Conservation (phyloP, 1,140 invertebrate genomes). For the Drosophila busckii region DNA sequence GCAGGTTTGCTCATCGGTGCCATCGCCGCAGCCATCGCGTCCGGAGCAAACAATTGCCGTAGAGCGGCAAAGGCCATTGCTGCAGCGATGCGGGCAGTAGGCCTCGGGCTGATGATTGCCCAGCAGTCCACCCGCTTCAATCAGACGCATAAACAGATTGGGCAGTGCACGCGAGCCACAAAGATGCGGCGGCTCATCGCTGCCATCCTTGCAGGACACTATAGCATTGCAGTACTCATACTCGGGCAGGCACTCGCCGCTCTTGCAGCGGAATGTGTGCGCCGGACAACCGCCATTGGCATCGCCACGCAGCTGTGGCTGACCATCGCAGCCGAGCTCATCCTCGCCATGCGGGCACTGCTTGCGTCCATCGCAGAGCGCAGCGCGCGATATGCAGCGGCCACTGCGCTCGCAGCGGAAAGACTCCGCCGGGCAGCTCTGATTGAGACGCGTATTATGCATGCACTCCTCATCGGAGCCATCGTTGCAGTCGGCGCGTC, state of each 20-base stretch:
- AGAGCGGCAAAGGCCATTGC: slow-evolving; percentile 91
- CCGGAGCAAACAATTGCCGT: slow-evolving; percentile 92
- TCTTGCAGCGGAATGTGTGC: slow-evolving; percentile 89
- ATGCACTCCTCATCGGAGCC: slow-evolving; percentile 89
- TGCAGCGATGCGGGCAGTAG: slow-evolving; percentile 88
- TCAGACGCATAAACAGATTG: slow-evolving; percentile 67
- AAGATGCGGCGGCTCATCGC: slow-evolving; percentile 88
- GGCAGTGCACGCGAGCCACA: slow-evolving; percentile 81
- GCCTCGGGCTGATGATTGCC: slow-evolving; percentile 52
- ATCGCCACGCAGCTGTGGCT: slow-evolving; percentile 81
- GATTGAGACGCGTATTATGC: slow-evolving; percentile 64
- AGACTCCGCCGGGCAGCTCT: slow-evolving; percentile 79
- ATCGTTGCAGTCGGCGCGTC: slow-evolving; percentile 85
- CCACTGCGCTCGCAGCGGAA: slow-evolving; percentile 84
- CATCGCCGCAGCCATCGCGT: slow-evolving; percentile 93
- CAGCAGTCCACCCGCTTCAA: slow-evolving; percentile 62
- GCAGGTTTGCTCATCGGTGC: slow-evolving; percentile 90
- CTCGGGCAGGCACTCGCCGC: slow-evolving; percentile 91
- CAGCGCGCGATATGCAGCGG: slow-evolving; percentile 87
- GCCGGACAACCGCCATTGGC: slow-evolving; percentile 88
- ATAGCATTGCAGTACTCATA: slow-evolving; percentile 95
- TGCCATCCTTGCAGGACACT: slow-evolving; percentile 89
- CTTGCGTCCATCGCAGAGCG: slow-evolving; percentile 86
- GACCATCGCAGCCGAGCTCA: slow-evolving; percentile 85
- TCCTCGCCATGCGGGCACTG: slow-evolving; percentile 91